Percentiles rank a stretch among this genome's conserved stretches.
Conservation (phyloP, 2,888 invertebrate species). For the Calameuta idolon region DNA sequence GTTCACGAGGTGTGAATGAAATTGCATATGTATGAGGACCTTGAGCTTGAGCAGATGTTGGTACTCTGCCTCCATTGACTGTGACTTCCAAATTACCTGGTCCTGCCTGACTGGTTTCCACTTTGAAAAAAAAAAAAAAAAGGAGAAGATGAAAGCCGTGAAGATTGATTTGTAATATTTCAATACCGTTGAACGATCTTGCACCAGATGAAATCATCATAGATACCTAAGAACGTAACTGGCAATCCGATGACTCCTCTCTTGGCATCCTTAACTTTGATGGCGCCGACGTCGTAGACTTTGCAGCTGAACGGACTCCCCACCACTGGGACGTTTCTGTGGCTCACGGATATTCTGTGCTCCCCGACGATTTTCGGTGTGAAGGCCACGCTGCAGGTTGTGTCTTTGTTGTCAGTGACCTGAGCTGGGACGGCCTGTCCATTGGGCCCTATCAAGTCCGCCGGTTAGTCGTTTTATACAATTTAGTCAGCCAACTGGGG, state of each 20-base stretch:
- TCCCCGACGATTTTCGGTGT: conserved; percentile 92
- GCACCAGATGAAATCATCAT: not conserved
- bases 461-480: conserved; percentile 62
- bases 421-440: conserved; percentile 92
- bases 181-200: not conserved
- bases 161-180: not conserved
- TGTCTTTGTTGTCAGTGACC: conserved; percentile 85
- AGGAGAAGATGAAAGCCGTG: not conserved
- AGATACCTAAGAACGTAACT: conserved; percentile 86
- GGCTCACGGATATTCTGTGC: conserved; percentile 89
- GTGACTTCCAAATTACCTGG: conserved; percentile 99
- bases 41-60: conserved; percentile 95
- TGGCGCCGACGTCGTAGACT: conserved; percentile 94
- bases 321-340: conserved; percentile 83
- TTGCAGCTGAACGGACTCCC: conserved; percentile 96
- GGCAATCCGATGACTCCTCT: conserved; percentile 90
- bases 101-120: conserved; percentile 98
- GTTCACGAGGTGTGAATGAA: conserved; percentile 94
- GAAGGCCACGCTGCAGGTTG: conserved; percentile 90
- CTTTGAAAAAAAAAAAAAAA: conserved; percentile 66
- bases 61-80: conserved; percentile 96
- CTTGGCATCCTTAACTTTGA: conserved; percentile 92
- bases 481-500: conserved; percentile 51
- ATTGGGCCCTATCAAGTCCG: conserved; percentile 82
- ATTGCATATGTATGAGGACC: conserved; percentile 97